These are phyloP conservation scores for Boleophthalmus pectinirostris DNA, from an alignment of 2,113 vertebrate species.

Conservation along the genomic window DNA sequence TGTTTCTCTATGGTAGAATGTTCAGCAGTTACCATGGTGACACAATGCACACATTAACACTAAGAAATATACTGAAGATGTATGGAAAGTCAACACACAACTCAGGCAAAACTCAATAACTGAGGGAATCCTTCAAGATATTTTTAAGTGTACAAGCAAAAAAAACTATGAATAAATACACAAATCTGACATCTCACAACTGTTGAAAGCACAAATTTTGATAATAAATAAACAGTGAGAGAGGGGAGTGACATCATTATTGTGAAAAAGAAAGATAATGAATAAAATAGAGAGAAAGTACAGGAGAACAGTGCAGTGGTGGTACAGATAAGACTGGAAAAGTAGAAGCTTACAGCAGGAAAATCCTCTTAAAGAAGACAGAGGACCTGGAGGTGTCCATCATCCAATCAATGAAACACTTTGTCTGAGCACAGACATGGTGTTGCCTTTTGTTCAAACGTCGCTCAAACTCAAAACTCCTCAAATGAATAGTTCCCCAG, in stretches of 20 bases:
- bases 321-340: conserved; percentile 11
- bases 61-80: too few species aligned
- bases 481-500: conserved; percentile 14
- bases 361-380: background rate
- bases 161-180: too few species aligned
- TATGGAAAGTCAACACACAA: too few species aligned
- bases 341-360: background rate
- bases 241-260: background rate
- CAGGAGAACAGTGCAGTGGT: conserved; percentile 11
- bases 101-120: too few species aligned
- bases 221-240: background rate
- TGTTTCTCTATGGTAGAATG: too few species aligned
- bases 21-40: too few species aligned
- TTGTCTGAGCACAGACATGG: background rate
- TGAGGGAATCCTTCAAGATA: too few species aligned
- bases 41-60: too few species aligned
- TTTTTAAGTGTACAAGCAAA: too few species aligned
- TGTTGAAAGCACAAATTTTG: too few species aligned
- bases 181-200: too few species aligned
- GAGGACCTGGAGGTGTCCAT: conserved; percentile 10
- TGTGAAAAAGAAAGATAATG: conserved; percentile 5
- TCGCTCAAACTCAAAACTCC: background rate
- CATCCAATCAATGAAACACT: conserved; percentile 15
- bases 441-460: background rate
- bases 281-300: too few species aligned